A percentile compares a stretch with the other conserved stretches of the same genome.
Conservation (phyloP, 2,888 invertebrate species). For the Helicoverpa assulta region DNA sequence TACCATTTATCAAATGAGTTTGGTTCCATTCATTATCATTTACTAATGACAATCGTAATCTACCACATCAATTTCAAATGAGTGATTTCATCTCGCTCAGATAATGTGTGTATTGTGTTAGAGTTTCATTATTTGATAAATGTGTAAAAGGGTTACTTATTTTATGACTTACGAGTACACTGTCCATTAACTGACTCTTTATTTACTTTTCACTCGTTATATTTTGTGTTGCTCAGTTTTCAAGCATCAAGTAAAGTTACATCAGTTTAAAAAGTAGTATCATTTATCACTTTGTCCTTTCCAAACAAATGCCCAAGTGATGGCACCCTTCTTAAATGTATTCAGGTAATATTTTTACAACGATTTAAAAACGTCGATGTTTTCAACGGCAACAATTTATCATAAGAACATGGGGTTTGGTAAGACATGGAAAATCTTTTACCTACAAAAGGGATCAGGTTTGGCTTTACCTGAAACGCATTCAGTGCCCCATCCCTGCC, state of each 20-base stretch:
- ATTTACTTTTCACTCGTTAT: too few species aligned
- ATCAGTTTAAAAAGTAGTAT: background rate
- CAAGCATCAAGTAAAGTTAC: background rate
- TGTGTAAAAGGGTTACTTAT: background rate
- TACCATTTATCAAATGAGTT: background rate
- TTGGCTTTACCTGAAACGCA: conserved; percentile 69
- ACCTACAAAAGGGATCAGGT: conserved; percentile 68
- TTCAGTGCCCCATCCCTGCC: conserved; percentile 42
- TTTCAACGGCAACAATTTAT: conserved; percentile 57
- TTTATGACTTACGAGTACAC: too few species aligned
- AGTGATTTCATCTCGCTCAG: background rate
- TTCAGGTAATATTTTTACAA: conserved; percentile 49
- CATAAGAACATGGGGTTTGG: conserved; percentile 43
- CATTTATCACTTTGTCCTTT: conserved; percentile 13
- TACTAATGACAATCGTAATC: background rate
- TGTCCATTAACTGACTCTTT: too few species aligned
- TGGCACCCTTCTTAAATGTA: conserved; percentile 22
- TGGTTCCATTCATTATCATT: background rate
- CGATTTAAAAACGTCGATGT: conserved; percentile 51
- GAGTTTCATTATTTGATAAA: background rate
- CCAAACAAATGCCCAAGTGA: background rate
- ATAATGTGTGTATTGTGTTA: background rate
- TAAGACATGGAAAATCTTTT: conserved; percentile 73
- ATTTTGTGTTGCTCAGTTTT: background rate
- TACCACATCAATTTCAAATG: conserved; percentile 2